phyloP scores from a whole-genome alignment of 2,888 invertebrate species.

The Tanaodytes sp. region DNA sequence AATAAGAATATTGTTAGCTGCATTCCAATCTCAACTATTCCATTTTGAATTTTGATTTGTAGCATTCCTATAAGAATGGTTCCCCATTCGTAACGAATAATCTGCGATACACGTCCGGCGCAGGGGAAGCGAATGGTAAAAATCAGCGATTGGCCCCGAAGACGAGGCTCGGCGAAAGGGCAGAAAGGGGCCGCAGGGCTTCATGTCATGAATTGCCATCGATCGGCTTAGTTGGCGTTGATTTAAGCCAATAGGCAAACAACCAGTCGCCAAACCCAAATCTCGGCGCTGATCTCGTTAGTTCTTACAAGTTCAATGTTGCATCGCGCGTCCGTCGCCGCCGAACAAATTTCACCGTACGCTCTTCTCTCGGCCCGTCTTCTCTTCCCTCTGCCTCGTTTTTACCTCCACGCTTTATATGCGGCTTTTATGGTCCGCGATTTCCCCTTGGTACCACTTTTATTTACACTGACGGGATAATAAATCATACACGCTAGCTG shows the following conservation, averaged over 20 bases:
- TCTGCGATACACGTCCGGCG: conserved; percentile 29
- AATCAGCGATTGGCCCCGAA: conserved; percentile 45
- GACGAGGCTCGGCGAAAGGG: conserved; percentile 50
- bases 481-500: conserved; percentile 19
- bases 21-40: neutral
- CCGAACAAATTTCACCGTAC: conserved; percentile 31
- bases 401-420: conserved; percentile 21
- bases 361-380: conserved; percentile 45
- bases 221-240: conserved; percentile 73
- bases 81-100: conserved; percentile 25
- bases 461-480: conserved; percentile 28
- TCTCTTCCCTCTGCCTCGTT: conserved; percentile 28
- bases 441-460: conserved; percentile 17
- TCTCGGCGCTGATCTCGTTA: conserved; percentile 71
- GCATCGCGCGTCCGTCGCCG: conserved; percentile 60
- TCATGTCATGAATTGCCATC: conserved; percentile 68
- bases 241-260: conserved; percentile 73
- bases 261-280: conserved; percentile 67
- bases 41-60: conserved; percentile 29
- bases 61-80: conserved; percentile 13
- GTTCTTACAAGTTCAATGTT: conserved; percentile 71
- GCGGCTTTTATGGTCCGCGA: conserved; percentile 9
- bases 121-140: conserved; percentile 35
- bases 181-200: conserved; percentile 65
- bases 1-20: too few species aligned